These are phyloP conservation scores for Deilephila porcellus DNA, from an alignment of 2,888 invertebrate species.

Conservation along the genomic window DNA sequence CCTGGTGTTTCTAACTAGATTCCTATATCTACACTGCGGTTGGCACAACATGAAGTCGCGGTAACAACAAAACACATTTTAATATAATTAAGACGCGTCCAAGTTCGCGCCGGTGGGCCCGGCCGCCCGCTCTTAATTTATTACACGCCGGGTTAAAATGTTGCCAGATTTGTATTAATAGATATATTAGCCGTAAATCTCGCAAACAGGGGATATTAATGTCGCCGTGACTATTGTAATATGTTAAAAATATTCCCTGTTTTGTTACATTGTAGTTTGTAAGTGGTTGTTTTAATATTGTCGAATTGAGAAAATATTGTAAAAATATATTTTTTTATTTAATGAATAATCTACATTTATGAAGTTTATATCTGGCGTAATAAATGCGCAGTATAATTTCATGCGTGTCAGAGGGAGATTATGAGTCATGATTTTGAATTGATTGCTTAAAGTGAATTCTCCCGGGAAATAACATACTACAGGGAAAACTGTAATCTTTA, in stretches of 20 bases:
- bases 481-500: too few relatives aligned
- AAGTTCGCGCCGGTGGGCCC: constrained; percentile 53
- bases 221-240: constrained; percentile 23
- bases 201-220: constrained; percentile 33
- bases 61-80: constrained; percentile 58
- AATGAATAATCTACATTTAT: too few relatives aligned
- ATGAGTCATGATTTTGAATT: too few relatives aligned
- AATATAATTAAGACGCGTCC: constrained; percentile 67
- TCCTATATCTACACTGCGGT: constrained; percentile 39
- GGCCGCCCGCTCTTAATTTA: constrained; percentile 43
- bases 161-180: constrained; percentile 46
- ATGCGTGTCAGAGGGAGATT: too few relatives aligned
- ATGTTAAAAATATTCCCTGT: not conserved
- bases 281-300: not conserved
- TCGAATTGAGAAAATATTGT: too few relatives aligned
- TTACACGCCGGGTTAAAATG: constrained; percentile 45
- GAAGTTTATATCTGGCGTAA: too few relatives aligned
- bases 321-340: too few relatives aligned
- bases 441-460: too few relatives aligned
- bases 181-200: constrained; percentile 41
- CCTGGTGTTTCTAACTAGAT: constrained; percentile 40
- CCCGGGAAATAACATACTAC: too few relatives aligned
- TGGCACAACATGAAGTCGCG: constrained; percentile 40
- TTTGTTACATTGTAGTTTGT: not conserved
- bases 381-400: too few relatives aligned